Evolutionary conservation across 2,888 invertebrate species (phyloP).

Genomic region (Endotricha flammealis): DNA sequence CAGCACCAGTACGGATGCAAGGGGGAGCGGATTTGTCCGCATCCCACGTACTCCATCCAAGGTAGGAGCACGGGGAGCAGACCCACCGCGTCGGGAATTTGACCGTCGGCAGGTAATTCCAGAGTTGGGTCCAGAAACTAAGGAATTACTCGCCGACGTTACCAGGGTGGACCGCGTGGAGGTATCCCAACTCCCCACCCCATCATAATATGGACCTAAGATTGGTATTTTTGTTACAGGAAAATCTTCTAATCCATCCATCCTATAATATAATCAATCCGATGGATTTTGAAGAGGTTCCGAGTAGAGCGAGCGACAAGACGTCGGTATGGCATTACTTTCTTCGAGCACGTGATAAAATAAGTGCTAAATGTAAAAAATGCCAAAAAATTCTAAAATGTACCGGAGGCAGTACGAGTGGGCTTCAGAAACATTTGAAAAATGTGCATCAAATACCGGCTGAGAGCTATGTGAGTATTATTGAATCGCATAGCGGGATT

Average conservation of each 20-base stretch:
- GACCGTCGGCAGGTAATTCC: too few species aligned
- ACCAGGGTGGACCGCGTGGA: too few species aligned
- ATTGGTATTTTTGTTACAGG: background rate
- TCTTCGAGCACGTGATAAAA: slow-evolving; percentile 5
- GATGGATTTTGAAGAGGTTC: background rate
- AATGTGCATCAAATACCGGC: slow-evolving; percentile 2
- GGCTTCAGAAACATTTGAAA: slow-evolving; percentile 9
- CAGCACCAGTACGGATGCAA: too few species aligned
- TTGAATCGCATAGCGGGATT: slow-evolving; percentile 1
- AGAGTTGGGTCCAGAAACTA: too few species aligned
- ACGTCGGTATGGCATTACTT: slow-evolving; percentile 5
- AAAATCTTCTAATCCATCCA: background rate
- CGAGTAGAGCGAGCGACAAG: background rate
- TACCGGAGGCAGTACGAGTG: slow-evolving; percentile 5
- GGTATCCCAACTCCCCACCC: too few species aligned
- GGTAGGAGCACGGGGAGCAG: too few species aligned
- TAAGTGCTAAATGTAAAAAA: slow-evolving; percentile 9
- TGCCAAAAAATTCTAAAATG: slow-evolving; percentile 8
- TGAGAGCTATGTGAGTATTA: slow-evolving; percentile 1
- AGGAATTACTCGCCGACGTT: too few species aligned
- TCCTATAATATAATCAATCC: background rate
- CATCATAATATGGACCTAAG: background rate
- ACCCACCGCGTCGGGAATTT: too few species aligned
- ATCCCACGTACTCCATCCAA: too few species aligned
- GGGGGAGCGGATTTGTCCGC: too few species aligned